Evolutionary conservation across 2,797 vertebrate species (phyloP).

Genomic region (Onychomys arenicola): DNA sequence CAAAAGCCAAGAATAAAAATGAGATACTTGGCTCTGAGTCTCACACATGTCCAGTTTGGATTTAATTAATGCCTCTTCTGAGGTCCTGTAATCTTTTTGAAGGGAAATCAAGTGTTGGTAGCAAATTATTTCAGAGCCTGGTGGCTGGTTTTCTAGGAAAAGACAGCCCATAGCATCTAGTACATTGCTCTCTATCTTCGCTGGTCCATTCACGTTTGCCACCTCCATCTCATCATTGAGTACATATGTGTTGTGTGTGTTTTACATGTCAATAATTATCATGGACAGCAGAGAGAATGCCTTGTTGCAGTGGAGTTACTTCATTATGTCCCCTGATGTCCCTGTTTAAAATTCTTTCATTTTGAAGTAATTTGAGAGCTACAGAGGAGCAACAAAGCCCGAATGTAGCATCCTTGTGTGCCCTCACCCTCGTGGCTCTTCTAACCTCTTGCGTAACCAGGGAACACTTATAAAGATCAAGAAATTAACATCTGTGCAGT

Average conservation of each 20-base stretch:
- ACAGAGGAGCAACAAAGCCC: neutral
- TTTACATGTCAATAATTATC: neutral
- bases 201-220: too few relatives aligned
- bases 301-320: neutral
- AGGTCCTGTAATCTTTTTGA: neutral
- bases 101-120: neutral
- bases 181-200: neutral
- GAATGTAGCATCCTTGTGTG: too few relatives aligned
- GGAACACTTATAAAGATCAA: neutral
- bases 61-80: neutral
- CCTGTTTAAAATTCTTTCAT: neutral
- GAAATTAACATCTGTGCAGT: neutral
- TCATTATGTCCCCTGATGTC: neutral
- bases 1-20: neutral
- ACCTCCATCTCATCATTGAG: neutral
- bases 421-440: neutral
- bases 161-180: neutral
- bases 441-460: neutral
- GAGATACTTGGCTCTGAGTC: rapidly evolving
- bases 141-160: neutral
- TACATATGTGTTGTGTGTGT: too few relatives aligned
- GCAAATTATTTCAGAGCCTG: neutral
- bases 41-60: neutral
- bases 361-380: neutral
- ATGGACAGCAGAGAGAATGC: neutral